Evolutionary conservation across 2,888 invertebrate species (phyloP), one percentile per base, ranked within the genome.

Genomic region (Pomacea canaliculata): DNA sequence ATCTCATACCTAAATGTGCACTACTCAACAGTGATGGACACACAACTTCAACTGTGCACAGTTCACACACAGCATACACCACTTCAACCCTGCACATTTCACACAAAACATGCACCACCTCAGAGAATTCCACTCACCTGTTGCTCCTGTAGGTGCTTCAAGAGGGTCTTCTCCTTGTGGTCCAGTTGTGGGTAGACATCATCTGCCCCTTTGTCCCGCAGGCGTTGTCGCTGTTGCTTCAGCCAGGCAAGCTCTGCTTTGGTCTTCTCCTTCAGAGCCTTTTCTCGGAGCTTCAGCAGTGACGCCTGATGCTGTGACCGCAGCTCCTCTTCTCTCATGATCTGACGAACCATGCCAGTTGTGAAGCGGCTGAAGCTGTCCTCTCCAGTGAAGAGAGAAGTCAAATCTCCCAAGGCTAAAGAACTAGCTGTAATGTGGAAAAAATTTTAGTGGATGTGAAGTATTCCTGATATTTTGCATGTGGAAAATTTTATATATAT

Each of bases 81-180:
- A 56, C 8, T 8, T 51, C 51, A 51, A 10, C 51, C 51, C 51
- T 51, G 51, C 51, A 51, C 51, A 51, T 51, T 8, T 51, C 51
- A 51, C 51, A 51, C 51, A 51, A 13, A 13, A 51, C 51, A 51
- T 51, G 51, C 51, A 56, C 16, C 12, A 56, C 12, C 4, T 56
- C 16, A 16, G 51, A 56, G 51, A 56, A 16, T 56, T 10, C 10
- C 12, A 19, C 68, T 37, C 70, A 87, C 88, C 85, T 88, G 92
- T 86, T 94, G 94, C 85, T 94, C 93, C 84, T 94, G 93, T 80
- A 94, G 92, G 87, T 93, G 93, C 77, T 94, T 88, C 76, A 94
- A 89, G 76, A 95, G 91, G 0, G 93, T 94, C 78, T 94, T 91
- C 87, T 95, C 94, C 81, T 94, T 94, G 88, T 94, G 94, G 83